Evolutionary conservation across 1,140 invertebrate species (phyloP).

Genomic region (Drosophila tsacasi): DNA sequence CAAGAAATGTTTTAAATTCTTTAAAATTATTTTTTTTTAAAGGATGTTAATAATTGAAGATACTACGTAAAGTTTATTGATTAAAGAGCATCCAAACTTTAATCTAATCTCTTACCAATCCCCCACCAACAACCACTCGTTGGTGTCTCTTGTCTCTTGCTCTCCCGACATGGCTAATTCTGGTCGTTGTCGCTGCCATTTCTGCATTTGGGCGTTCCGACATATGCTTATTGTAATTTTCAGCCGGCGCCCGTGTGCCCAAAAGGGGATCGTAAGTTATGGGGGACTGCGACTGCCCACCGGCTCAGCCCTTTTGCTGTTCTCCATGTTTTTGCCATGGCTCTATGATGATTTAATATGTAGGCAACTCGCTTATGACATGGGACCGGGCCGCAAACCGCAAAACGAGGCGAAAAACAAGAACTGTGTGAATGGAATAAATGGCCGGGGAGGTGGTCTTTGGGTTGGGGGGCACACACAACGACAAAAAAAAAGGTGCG

Average conservation of each 20-base stretch:
- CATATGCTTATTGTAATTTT: constrained; percentile 76
- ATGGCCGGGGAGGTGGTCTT: constrained; percentile 2
- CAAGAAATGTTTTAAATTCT: neutral
- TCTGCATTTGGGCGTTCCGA: constrained; percentile 60
- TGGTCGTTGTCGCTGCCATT: constrained; percentile 37
- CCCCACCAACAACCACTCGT: neutral
- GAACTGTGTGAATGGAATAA: constrained; percentile 63
- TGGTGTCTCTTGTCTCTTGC: neutral
- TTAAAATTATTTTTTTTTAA: neutral
- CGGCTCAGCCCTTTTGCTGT: constrained; percentile 69
- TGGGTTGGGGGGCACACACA: constrained; percentile 12
- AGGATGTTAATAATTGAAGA: too few species aligned
- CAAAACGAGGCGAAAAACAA: constrained; percentile 54
- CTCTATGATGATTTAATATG: constrained; percentile 58
- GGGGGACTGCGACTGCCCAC: constrained; percentile 31
- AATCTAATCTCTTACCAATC: neutral
- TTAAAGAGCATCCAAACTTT: neutral
- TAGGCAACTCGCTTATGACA: constrained; percentile 52
- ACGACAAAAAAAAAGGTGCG: constrained; percentile 48
- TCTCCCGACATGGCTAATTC: constrained; percentile 48
- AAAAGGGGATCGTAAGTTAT: constrained; percentile 14
- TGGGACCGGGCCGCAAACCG: constrained; percentile 38
- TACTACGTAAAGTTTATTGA: too few species aligned
- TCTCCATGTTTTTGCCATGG: constrained; percentile 3
- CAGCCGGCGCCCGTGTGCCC: constrained; percentile 55